Evolutionary conservation across 30 jellyfish, hydroid and myxozoan species (phyloP), one percentile per base, ranked within the genome.

Genomic region (Pelagia noctiluca): DNA sequence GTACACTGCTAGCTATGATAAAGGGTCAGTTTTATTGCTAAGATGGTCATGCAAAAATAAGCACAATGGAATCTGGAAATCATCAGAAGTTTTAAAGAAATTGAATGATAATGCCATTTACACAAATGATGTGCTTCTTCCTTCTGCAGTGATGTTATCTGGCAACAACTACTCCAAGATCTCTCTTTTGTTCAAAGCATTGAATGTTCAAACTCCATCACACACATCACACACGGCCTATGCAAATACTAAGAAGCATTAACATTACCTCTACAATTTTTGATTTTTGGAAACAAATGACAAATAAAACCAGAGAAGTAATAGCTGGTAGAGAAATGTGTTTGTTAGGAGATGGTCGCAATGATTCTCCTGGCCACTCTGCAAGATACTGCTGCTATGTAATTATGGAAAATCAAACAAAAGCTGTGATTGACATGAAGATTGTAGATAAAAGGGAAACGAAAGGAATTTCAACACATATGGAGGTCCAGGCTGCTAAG

Each of bases 361-460:
- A n/a, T n/a, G n/a, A n/a, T 22, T 57, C 72, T 7, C 72, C 72
- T 7, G 72, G 72, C 26, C 72, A 57, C 28, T 7, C 31, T 57
- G 72, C 72, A 57, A 57, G 72, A 22, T 57, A 57, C 72, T 57
- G 72, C 26, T 12, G 72, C 72, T 57, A 57, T 57, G 72, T 57
- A 12, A 31, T 57, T 7, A 57, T 57, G 72, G 72, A 57, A 31
- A 57, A 22, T 57, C 31, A 57, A 57, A 57, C 13, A 8, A 29
- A 29, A 24, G 26, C 31, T 13, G 30, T 63, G 23, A 21, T 63
- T 16, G 76, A 63, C 46, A 29, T 63, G 76, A 48, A 63, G 2
- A 48, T 63, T 7, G 72, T 57, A 5, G 72, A 57, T 22, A 57
- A 57, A 57, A 7, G 72, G 72, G 72, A 57, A 31, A 57, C 13